Evolutionary conservation across 92 coral and sea anemone genomes (phyloP), one percentile per base, ranked within the genome.

Genomic region (Heteractis magnifica): DNA sequence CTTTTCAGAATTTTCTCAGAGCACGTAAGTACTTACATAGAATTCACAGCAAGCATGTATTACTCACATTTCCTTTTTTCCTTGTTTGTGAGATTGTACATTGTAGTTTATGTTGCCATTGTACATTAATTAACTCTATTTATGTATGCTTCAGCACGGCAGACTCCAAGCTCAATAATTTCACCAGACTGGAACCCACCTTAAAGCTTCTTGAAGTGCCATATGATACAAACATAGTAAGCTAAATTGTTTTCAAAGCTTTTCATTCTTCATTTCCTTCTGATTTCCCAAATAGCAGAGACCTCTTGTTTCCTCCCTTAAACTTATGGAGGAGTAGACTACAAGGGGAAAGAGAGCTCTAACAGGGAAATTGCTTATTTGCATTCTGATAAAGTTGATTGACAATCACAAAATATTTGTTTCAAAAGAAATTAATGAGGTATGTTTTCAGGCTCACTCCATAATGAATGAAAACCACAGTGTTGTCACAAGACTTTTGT

Each of bases 401-500:
- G 44, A 34, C 44, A 34, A 34, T 34, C 44, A 34, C 44, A 34
- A 34, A 34, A 34, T 34, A 34, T 34, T 34, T 34, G 44, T 34
- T 1, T 34, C 44, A 34, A 34, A 34, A 34, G 44, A 34, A 34
- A 34, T 34, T 34, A 34, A 34, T 34, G 44, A 2, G 3, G 48
- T n/a, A 50, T 52, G 50, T 65, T 72, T n/a, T n/a, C 70, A 96
- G 99, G 99, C 99, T 55, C 93, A 86, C 20, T 86, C 99, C 55
- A 59, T 96, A 20, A 96, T 96, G 98, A 96, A 89, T 81, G 98
- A 96, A 86, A 96, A 90, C 65, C 96, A 96, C 86, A 95, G 99
- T 71, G 93, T 95, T 23, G 83, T 86, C 6, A 96, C 99, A 10
- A 92, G 97, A 86, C 89, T 96, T 71, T 76, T 96, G 94, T 96